A percentile compares a stretch with the other conserved stretches of the same genome.
Evolutionary conservation across 2,113 vertebrate genomes (phyloP).

Genomic region (Protobothrops flavoviridis): DNA sequence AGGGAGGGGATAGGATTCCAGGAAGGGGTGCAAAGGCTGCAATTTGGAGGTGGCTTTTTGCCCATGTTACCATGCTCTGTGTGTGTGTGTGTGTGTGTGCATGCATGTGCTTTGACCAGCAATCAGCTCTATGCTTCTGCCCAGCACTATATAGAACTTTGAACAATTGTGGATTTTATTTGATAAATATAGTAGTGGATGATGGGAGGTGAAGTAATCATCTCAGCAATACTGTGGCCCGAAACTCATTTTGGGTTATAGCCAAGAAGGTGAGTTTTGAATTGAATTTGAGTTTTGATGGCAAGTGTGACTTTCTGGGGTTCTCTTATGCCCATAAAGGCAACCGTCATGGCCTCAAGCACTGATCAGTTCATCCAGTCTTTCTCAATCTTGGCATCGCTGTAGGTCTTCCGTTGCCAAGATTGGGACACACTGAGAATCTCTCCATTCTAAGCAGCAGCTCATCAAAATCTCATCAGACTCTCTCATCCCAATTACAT

Average conservation of each 20-base stretch:
- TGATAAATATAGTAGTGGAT: no score
- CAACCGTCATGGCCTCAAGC: not conserved
- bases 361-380: not conserved
- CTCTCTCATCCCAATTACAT: not conserved
- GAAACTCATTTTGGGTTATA: not conserved
- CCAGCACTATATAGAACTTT: not conserved
- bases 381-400: not conserved
- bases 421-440: not conserved
- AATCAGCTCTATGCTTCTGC: not conserved
- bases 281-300: not conserved
- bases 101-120: not conserved
- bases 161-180: not conserved
- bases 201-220: not conserved
- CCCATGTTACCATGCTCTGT: fast-evolving
- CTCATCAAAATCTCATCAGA: not conserved
- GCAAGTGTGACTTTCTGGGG: not conserved
- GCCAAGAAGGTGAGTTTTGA: not conserved
- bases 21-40: not conserved
- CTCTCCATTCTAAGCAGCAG: not conserved
- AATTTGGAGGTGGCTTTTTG: not conserved
- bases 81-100: no score
- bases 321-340: not conserved
- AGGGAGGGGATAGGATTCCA: not conserved
- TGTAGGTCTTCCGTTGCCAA: not conserved
- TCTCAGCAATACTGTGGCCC: not conserved